Percentiles rank a stretch among this genome's conserved stretches.
These are phyloP conservation scores for Petrolisthes cinctipes DNA, from an alignment of 2,888 invertebrate genomes.

Conservation along the genomic window DNA sequence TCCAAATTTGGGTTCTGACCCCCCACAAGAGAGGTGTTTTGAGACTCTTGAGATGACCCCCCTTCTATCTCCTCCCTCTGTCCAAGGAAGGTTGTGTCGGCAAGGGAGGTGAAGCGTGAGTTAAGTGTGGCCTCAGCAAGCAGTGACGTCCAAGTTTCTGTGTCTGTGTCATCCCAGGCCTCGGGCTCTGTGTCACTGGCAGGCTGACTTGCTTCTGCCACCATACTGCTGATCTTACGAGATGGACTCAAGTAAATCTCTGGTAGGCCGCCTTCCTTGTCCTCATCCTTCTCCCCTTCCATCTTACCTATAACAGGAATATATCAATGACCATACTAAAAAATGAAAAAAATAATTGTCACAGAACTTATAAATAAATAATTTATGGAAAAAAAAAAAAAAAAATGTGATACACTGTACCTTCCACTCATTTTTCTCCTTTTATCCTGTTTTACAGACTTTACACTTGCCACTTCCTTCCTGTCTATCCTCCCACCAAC, in stretches of 20 bases:
- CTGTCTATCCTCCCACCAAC: no score
- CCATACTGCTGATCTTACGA: background rate
- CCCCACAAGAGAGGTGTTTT: background rate
- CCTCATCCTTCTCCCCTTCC: conserved; percentile 13
- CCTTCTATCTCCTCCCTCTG: conserved; percentile 53
- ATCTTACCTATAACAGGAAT: conserved; percentile 33
- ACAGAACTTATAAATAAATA: no score
- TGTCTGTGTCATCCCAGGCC: conserved; percentile 48
- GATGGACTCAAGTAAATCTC: conserved; percentile 53
- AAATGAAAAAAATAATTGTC: no score
- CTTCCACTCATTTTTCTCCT: no score
- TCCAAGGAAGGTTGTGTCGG: conserved; percentile 16
- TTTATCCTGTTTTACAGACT: no score
- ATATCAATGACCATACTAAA: background rate
- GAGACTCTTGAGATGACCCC: conserved; percentile 35
- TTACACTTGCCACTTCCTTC: no score
- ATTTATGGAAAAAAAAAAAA: no score
- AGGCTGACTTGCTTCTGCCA: background rate
- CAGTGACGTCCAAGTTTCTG: conserved; percentile 37
- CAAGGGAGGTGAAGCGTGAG: background rate
- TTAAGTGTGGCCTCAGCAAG: conserved; percentile 22
- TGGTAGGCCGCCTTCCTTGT: conserved; percentile 46
- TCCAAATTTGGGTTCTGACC: background rate
- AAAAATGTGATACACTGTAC: no score
- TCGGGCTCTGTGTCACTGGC: conserved; percentile 40